Percentiles rank a stretch among this genome's conserved stretches.
Conservation (phyloP, 92 coral and sea anemone genomes). For the Isaurus tuberculatus region DNA sequence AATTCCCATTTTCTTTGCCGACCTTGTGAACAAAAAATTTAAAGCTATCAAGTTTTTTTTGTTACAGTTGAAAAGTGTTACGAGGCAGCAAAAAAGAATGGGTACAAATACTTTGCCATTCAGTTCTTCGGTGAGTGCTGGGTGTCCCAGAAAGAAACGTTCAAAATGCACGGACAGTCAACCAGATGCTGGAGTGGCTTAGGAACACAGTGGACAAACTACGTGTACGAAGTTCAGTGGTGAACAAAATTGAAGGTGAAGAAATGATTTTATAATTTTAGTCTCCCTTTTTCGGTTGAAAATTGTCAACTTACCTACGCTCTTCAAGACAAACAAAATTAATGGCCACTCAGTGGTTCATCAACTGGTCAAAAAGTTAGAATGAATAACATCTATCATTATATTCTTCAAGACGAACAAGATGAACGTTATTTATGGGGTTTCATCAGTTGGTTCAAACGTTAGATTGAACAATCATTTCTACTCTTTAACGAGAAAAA, state of each 20-base stretch:
- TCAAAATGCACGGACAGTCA: slow-evolving; percentile 18
- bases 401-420: no score
- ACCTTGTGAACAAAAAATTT: no score
- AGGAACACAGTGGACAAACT: slow-evolving; percentile 37
- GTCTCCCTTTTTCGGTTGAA: background rate
- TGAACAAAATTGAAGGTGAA: background rate
- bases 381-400: no score
- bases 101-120: slow-evolving; percentile 49
- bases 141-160: slow-evolving; percentile 20
- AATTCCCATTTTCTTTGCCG: no score
- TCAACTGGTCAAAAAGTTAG: no score
- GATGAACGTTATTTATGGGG: no score
- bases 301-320: background rate
- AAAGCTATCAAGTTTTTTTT: background rate
- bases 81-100: slow-evolving; percentile 14
- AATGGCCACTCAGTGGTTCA: no score
- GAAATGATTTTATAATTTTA: no score
- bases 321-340: background rate
- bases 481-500: no score
- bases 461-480: no score
- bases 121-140: slow-evolving; percentile 64
- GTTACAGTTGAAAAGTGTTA: slow-evolving; percentile 39
- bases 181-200: slow-evolving; percentile 36
- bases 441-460: no score
- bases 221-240: slow-evolving; percentile 40